Base-by-base conservation (phyloP, 37 sponge, comb jelly and placozoan genomes). In the Cladorhizidae sp. region DNA sequence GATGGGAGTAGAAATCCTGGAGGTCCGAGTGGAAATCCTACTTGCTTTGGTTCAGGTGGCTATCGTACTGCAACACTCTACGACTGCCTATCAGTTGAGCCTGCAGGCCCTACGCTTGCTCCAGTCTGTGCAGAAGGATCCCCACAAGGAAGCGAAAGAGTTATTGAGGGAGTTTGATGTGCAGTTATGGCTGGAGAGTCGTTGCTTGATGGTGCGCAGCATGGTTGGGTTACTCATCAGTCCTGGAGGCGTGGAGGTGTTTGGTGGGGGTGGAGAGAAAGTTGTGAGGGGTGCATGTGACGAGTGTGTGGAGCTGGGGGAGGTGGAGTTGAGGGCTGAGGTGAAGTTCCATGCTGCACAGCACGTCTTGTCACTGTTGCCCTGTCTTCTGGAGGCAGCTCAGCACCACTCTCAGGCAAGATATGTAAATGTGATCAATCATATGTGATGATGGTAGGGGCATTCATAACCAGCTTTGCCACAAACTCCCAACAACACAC, bases 111-210 rank as follows among this genome's bases (percentile, higher is more conserved):
- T 87, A 25, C 25, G 77, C 33, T 0, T 26, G 40, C 37, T 87
- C 3, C 88, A 86, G 72, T n/a, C 37, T 17, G 22, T 32, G 5
- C 29, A 79, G 26, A 45, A 78, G 32, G 58, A 57, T 5, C 40
- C 6, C 36, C 2, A 5, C 39, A 41, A 23, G 50, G 26, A 74
- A 74, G 56, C 18, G 49, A 50, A 1, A 22, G 36, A 12, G 8
- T 2, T 32, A 37, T 12, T 74, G 74, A 74, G 21, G 56, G 56
- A 6, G 2, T 36, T 51, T n/a, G 85, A 74, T 29, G 20, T 63
- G 31, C 20, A 67, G 26, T 76, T 87, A 45, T 87, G 87, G 87
- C 58, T 81, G 56, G 70, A 87, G 40, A 50, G 69, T 54, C 64
- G 42, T 2, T 20, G 14, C 26, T 17, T 28, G n/a, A 64, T 87